These are phyloP conservation scores for Drosophila paranaensis DNA, from an alignment of 2,888 invertebrate species.

Conservation along the genomic window DNA sequence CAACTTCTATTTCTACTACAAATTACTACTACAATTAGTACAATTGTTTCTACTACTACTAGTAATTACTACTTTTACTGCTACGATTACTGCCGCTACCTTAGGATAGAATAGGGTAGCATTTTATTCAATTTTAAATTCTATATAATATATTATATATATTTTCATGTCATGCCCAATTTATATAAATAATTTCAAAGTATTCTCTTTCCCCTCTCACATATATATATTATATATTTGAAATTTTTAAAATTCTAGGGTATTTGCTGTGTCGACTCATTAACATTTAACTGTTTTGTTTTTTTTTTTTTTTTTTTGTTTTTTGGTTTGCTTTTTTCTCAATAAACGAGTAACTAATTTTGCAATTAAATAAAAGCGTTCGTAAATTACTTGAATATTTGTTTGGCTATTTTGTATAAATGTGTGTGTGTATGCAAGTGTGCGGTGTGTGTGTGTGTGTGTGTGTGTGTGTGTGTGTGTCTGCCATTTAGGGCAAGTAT, in stretches of 20 bases:
- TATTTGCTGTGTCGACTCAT: conserved; percentile 8
- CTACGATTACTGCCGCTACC: no score
- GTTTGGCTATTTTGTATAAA: conserved; percentile 18
- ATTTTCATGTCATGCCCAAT: background rate
- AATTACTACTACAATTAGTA: background rate
- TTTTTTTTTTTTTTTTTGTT: no score
- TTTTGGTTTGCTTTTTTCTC: conserved; percentile 2
- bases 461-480: conserved; percentile 12
- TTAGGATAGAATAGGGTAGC: background rate
- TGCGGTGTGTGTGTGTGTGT: background rate
- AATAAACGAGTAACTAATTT: conserved; percentile 64
- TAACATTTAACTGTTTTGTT: background rate
- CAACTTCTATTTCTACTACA: background rate
- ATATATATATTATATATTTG: background rate
- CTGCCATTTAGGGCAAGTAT: conserved; percentile 70
- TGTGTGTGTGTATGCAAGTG: background rate
- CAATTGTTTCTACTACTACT: no score
- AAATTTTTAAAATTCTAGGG: conserved; percentile 2
- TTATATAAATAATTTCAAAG: background rate
- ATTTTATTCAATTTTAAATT: background rate
- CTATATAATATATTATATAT: background rate
- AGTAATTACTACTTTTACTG: background rate
- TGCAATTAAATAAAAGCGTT: conserved; percentile 67
- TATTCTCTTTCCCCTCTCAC: background rate
- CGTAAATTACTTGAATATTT: conserved; percentile 69